phyloP scores from a whole-genome alignment of 2,888 invertebrate species.

The Calliopum simillimum region DNA sequence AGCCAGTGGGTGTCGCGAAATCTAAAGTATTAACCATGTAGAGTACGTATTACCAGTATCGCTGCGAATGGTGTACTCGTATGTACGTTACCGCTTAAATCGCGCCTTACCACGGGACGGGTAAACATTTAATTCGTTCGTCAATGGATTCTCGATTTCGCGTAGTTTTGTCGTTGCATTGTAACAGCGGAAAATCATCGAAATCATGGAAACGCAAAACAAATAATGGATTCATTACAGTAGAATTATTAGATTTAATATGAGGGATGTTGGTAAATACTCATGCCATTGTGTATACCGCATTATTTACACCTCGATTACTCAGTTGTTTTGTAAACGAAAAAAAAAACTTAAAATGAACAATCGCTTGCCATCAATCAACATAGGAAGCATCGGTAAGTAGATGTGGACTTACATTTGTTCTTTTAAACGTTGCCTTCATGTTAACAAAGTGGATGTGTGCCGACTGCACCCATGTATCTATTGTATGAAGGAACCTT shows the following conservation, averaged over 20 bases:
- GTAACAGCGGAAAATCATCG: conserved; percentile 14
- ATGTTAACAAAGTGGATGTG: not conserved
- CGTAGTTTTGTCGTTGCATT: conserved; percentile 3
- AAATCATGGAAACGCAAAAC: conserved; percentile 28
- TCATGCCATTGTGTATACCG: not conserved
- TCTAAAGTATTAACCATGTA: not conserved
- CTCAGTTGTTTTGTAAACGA: not conserved
- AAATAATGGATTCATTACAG: conserved; percentile 42
- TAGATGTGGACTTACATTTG: not conserved
- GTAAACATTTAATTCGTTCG: conserved; percentile 37
- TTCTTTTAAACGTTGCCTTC: not conserved
- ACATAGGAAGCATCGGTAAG: too few relatives aligned
- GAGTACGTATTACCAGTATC: not conserved
- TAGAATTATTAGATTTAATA: conserved; percentile 34
- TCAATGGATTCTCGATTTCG: conserved; percentile 12
- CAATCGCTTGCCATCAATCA: conserved; percentile 11
- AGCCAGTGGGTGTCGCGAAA: too few relatives aligned
- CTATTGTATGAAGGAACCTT: not conserved
- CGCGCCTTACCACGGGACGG: conserved; percentile 23
- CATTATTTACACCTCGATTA: not conserved
- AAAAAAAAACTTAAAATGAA: conserved; percentile 7
- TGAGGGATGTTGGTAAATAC: conserved; percentile 38
- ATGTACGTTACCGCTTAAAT: conserved; percentile 20
- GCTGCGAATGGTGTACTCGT: not conserved
- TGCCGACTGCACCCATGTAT: not conserved